Percentiles rank a stretch among this genome's conserved stretches.
Conservation (phyloP, 2,113 vertebrate genomes). For the Scomber scombrus region DNA sequence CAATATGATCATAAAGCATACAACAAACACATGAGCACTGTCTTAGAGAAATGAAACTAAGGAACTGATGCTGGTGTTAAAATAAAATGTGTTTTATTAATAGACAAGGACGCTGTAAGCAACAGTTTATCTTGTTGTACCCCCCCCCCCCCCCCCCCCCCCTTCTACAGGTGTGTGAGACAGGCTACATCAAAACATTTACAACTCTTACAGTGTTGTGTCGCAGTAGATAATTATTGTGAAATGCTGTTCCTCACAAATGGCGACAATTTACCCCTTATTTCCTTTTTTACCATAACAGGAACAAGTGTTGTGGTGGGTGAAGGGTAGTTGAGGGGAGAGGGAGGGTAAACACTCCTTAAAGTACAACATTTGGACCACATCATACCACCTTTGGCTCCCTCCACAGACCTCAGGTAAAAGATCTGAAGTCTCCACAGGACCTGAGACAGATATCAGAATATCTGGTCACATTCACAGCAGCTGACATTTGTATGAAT, state of each 20-base stretch:
- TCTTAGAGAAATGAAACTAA: slow-evolving; percentile 67
- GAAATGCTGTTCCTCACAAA: slow-evolving; percentile 50
- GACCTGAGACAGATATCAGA: slow-evolving; percentile 56
- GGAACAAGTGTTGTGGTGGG: slow-evolving; percentile 28
- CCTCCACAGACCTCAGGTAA: slow-evolving; percentile 40
- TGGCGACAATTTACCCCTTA: slow-evolving; percentile 21
- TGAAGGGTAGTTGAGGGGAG: not conserved
- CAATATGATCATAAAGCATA: not conserved
- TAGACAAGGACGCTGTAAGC: slow-evolving; percentile 40
- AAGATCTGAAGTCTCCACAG: slow-evolving; percentile 51
- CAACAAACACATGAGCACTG: slow-evolving; percentile 7
- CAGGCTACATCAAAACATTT: slow-evolving; percentile 50
- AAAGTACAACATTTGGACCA: slow-evolving; percentile 73
- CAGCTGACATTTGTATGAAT: slow-evolving; percentile 24
- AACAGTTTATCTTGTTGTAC: slow-evolving; percentile 25
- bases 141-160: not conserved
- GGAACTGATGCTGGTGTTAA: slow-evolving; percentile 65
- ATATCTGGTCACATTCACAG: slow-evolving; percentile 40
- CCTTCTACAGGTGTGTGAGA: slow-evolving; percentile 36
- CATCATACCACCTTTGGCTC: slow-evolving; percentile 51
- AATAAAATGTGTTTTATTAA: slow-evolving; percentile 70
- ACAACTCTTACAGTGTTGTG: slow-evolving; percentile 57
- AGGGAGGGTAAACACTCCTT: slow-evolving; percentile 6
- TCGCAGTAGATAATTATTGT: slow-evolving; percentile 27
- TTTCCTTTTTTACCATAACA: slow-evolving; percentile 42